phyloP scores from a whole-genome alignment of 2,797 vertebrate genomes.

The Sandelia bainsii region DNA sequence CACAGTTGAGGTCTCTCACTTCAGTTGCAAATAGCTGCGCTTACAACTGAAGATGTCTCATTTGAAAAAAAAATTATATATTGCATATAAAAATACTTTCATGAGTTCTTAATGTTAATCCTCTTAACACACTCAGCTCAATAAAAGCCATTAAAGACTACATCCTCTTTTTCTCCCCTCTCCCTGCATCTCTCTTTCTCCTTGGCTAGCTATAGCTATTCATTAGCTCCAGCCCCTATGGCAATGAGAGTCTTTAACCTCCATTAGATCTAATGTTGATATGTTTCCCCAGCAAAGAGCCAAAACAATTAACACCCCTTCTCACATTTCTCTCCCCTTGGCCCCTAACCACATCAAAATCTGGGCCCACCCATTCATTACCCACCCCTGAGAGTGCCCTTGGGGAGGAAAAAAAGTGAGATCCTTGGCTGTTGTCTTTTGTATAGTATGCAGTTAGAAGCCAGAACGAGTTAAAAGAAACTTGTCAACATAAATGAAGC shows the following conservation, averaged over 20 bases:
- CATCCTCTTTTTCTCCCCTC: constrained; percentile 43
- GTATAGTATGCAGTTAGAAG: constrained; percentile 68
- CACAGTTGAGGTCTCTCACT: constrained; percentile 20
- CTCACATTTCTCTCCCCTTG: constrained; percentile 90
- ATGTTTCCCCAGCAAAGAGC: constrained; percentile 90
- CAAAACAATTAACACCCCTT: constrained; percentile 93
- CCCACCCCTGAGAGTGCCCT: constrained; percentile 81
- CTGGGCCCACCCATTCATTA: constrained; percentile 84
- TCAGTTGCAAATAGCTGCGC: constrained; percentile 34
- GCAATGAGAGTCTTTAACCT: constrained; percentile 85
- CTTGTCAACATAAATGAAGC: constrained; percentile 62
- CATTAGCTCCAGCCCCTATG: constrained; percentile 80
- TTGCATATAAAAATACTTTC: constrained; percentile 57
- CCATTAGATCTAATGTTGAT: constrained; percentile 91
- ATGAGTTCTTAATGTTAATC: constrained; percentile 67
- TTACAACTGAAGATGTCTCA: constrained; percentile 41
- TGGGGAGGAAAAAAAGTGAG: constrained; percentile 74
- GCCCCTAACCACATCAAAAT: constrained; percentile 84
- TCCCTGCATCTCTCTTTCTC: constrained; percentile 48
- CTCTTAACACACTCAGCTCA: constrained; percentile 71
- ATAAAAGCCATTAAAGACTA: constrained; percentile 62
- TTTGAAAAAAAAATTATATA: constrained; percentile 33
- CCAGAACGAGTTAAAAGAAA: constrained; percentile 71
- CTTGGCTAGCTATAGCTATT: constrained; percentile 79
- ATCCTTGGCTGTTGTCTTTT: constrained; percentile 78